Evolutionary conservation across 2,113 vertebrate species (phyloP).

Genomic region (Pteronura brasiliensis): DNA sequence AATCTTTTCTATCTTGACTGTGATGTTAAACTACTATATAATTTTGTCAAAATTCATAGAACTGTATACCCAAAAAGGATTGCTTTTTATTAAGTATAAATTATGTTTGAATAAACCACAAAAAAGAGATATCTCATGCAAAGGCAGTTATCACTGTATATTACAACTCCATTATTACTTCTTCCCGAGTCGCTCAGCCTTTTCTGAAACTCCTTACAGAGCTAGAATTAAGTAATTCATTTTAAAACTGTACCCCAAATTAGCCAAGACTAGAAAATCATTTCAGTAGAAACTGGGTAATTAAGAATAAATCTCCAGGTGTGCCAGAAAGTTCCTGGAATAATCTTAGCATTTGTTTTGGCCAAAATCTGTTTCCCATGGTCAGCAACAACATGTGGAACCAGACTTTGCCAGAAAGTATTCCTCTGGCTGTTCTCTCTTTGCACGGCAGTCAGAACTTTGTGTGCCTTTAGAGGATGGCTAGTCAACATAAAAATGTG

Average conservation of each 20-base stretch:
- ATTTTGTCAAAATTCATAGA: not conserved
- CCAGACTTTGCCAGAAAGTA: not conserved
- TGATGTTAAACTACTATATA: not conserved
- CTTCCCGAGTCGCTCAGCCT: not conserved
- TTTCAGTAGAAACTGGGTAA: not conserved
- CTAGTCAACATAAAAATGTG: not conserved
- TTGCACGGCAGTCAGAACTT: not conserved
- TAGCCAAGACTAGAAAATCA: not conserved
- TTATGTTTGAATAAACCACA: not conserved
- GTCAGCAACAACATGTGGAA: not conserved
- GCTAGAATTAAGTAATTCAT: not conserved
- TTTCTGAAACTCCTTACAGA: not conserved
- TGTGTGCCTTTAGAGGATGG: not conserved
- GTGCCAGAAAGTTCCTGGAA: conserved; percentile 25
- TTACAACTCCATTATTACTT: not conserved
- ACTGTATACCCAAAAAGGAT: not conserved
- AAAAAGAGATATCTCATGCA: not conserved
- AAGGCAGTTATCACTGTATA: not conserved
- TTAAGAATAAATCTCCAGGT: conserved; percentile 2
- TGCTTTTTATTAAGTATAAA: not conserved
- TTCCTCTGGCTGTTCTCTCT: not conserved
- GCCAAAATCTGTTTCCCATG: conserved; percentile 44
- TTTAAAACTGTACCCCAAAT: not conserved
- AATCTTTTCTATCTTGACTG: not conserved
- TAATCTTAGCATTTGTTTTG: conserved; percentile 18